Evolutionary conservation across 2,888 invertebrate species (phyloP).

Genomic region (Alsophila aescularia): DNA sequence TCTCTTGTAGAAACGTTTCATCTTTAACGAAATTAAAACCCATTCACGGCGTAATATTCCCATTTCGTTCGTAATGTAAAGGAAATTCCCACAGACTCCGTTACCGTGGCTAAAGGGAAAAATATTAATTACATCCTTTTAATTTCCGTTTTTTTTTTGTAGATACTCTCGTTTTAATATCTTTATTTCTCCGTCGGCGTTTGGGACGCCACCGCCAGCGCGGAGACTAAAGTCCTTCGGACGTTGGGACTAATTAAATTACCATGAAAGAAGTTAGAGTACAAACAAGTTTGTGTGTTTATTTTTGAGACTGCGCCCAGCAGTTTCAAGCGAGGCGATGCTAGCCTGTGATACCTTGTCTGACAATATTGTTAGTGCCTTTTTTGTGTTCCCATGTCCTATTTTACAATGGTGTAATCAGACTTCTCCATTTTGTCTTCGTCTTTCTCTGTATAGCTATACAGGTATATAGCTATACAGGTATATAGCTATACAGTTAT

Average conservation of each 20-base stretch:
- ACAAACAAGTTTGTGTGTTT: conserved; percentile 55
- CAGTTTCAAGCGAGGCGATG: not conserved
- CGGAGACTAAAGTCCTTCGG: conserved; percentile 37
- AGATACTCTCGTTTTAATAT: conserved; percentile 24
- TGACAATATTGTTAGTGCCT: no score
- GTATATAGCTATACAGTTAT: no score
- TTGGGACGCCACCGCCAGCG: conserved; percentile 35
- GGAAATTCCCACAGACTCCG: conserved; percentile 28
- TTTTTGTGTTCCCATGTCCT: no score
- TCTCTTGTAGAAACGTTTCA: conserved; percentile 26
- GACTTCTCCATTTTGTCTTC: no score
- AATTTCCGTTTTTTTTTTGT: conserved; percentile 30
- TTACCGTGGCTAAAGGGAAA: conserved; percentile 19
- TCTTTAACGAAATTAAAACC: conserved; percentile 31
- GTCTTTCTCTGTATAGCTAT: no score
- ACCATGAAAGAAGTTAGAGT: conserved; percentile 54
- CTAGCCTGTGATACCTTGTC: not conserved
- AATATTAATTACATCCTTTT: conserved; percentile 38
- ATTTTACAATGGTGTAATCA: no score
- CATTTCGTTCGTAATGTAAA: conserved; percentile 26
- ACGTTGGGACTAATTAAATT: conserved; percentile 57
- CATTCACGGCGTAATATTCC: conserved; percentile 29
- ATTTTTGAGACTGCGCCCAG: conserved; percentile 22
- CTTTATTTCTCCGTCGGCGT: conserved; percentile 20
- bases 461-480: no score